Base-by-base conservation (phyloP, 2,888 invertebrate species). In the Drosophila mettleri region DNA sequence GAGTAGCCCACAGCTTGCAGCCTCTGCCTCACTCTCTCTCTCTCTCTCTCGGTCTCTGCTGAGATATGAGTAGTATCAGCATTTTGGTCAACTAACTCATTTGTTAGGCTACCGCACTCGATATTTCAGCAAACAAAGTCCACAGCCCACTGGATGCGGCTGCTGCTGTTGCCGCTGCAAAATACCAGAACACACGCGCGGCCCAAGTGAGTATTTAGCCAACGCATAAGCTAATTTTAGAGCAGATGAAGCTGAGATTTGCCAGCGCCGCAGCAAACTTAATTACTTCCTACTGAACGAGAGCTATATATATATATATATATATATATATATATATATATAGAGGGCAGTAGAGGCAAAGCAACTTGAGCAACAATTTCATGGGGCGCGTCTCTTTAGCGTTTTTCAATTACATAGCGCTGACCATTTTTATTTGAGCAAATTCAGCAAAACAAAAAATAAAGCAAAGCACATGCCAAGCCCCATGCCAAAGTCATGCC, bases 201-300 rank as follows among this genome's bases (percentile, higher is more conserved):
- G n/a, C 55, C 49, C 57, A 78, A 78, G 54, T 76, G 57, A 64
- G 77, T 80, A 86, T 80, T 80, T 83, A 83, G 34, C 41, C 49
- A 69, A 74, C 45, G 74, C 78, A 45, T 71, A 54, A 62, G 62
- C 74, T 78, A 78, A 78, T 78, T 74, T 68, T 57, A 70, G 57
- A 45, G 57, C 22, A 38, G 20, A 38, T 14, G 31, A 33, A 22
- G 39, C 38, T 36, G 57, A 64, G 34, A 39, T 22, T 52, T 41
- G 46, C 31, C 14, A 20, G 9, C 29, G 18, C 20, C 14, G 48
- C 31, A 57, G 24, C 34, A 45, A 34, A 53, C 59, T 39, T 75
- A 75, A 75, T 75, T 75, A 79, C 75, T 71, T 74, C 68, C 78
- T 63, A 57, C 45, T 38, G 48, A 20, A 33, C 48, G 31, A 36